These are phyloP conservation scores for Galeruca laticollis DNA, from an alignment of 2,888 invertebrate genomes.

Conservation along the genomic window DNA sequence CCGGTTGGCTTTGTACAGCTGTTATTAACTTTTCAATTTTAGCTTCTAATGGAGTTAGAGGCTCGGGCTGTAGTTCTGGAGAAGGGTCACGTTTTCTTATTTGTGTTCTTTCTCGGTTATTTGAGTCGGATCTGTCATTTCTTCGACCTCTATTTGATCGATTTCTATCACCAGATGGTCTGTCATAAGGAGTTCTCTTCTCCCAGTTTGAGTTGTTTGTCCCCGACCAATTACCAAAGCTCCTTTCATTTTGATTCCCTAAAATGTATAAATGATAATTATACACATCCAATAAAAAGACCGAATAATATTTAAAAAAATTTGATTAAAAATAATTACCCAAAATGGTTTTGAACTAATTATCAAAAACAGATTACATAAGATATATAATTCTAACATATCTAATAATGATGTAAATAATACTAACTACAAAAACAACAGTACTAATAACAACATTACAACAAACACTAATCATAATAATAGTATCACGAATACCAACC, in stretches of 20 bases:
- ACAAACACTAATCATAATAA: too few relatives aligned
- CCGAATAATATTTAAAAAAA: too few relatives aligned
- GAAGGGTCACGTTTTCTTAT: slow-evolving; percentile 16
- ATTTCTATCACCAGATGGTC: slow-evolving; percentile 17
- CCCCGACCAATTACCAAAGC: neutral
- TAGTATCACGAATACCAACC: too few relatives aligned
- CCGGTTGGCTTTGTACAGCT: slow-evolving; percentile 41
- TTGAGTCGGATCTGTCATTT: neutral
- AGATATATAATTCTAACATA: too few relatives aligned
- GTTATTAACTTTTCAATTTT: slow-evolving; percentile 54
- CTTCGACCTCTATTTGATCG: slow-evolving; percentile 11
- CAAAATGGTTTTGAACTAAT: too few relatives aligned
- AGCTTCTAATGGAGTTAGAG: slow-evolving; percentile 31
- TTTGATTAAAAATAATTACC: too few relatives aligned
- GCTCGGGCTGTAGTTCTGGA: slow-evolving; percentile 16
- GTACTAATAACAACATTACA: too few relatives aligned
- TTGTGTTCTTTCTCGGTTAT: neutral
- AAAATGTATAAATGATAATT: neutral
- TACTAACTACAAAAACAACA: too few relatives aligned
- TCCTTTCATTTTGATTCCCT: slow-evolving; percentile 17
- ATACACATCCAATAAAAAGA: too few relatives aligned
- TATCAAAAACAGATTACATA: too few relatives aligned
- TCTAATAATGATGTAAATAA: too few relatives aligned
- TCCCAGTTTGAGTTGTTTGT: slow-evolving; percentile 24
- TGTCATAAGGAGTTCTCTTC: slow-evolving; percentile 33